A percentile compares a stretch with the other conserved stretches of the same genome.
These are phyloP conservation scores for Lethocerus indicus DNA, from an alignment of 1,140 invertebrate species.

Conservation along the genomic window DNA sequence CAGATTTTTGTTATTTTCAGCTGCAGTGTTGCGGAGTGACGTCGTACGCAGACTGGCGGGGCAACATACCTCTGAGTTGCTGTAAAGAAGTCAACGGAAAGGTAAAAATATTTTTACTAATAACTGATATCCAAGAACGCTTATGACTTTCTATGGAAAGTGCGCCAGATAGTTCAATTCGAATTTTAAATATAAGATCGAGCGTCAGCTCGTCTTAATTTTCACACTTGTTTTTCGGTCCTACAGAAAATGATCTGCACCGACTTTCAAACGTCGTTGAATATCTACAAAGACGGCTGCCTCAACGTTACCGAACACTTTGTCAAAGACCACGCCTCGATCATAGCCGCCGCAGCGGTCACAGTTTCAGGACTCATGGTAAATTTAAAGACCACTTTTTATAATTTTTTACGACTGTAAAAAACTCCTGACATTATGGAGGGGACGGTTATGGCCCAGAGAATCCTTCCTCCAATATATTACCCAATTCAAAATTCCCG, in stretches of 20 bases:
- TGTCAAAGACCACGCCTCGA: conserved; percentile 55
- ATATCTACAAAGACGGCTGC: conserved; percentile 54
- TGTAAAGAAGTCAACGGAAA: conserved; percentile 38
- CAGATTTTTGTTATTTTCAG: conserved; percentile 25
- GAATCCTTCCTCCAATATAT: not conserved
- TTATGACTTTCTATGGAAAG: too few species aligned
- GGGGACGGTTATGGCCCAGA: not conserved
- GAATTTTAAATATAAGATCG: too few species aligned
- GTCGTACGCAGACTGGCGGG: conserved; percentile 51
- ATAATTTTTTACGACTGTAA: not conserved
- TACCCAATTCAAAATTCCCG: not conserved
- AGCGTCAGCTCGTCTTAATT: too few species aligned
- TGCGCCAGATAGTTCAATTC: too few species aligned
- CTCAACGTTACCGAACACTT: conserved; percentile 46
- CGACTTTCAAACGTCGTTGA: conserved; percentile 34
- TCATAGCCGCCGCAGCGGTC: conserved; percentile 64
- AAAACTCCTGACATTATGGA: not conserved
- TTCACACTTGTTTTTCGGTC: too few species aligned
- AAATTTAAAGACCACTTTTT: conserved; percentile 17
- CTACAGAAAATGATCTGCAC: conserved; percentile 43
- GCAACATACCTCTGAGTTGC: conserved; percentile 57
- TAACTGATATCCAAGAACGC: too few species aligned
- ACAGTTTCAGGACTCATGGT: conserved; percentile 68
- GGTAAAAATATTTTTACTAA: too few species aligned
- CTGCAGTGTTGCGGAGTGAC: conserved; percentile 70